Conservation (phyloP, 1,140 invertebrate genomes). For the Eupeodes corollae region DNA sequence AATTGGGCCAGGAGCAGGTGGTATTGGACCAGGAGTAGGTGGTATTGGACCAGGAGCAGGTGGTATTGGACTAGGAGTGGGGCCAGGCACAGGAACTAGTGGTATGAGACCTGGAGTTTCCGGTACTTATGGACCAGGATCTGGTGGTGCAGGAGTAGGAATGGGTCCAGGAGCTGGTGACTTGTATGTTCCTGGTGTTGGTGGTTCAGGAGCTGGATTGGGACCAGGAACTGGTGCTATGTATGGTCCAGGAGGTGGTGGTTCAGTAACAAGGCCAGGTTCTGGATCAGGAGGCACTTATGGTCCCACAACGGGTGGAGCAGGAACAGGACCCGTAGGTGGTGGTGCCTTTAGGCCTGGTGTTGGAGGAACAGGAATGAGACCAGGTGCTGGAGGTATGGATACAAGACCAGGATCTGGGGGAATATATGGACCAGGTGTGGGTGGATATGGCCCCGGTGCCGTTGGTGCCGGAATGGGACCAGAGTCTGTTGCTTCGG, state of each 20-base stretch:
- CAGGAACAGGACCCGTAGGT: slow-evolving; percentile 27
- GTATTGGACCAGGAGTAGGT: not conserved
- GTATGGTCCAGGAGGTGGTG: slow-evolving; percentile 30
- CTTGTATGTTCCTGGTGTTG: too few species aligned
- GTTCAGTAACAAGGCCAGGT: slow-evolving; percentile 31
- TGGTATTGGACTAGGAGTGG: too few species aligned
- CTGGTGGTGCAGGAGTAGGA: not conserved
- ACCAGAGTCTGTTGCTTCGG: not conserved
- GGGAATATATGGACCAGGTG: not conserved
- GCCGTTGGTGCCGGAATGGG: not conserved
- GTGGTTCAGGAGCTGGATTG: not conserved
- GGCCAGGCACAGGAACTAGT: slow-evolving; percentile 26
- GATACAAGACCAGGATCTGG: not conserved
- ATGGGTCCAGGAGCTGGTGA: not conserved
- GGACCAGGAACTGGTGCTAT: slow-evolving; percentile 4
- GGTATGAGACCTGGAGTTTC: slow-evolving; percentile 15
- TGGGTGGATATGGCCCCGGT: not conserved
- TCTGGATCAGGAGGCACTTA: slow-evolving; percentile 13
- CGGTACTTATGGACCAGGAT: not conserved
- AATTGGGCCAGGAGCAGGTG: not conserved
- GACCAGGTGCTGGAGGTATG: not conserved
- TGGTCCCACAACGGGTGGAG: slow-evolving; percentile 34
- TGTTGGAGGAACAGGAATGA: not conserved
- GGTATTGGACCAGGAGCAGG: slow-evolving; percentile 26
- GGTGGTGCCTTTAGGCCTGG: slow-evolving; percentile 11